Evolutionary conservation across 2,113 vertebrate species (phyloP).

Genomic region (Centropus bengalensis): DNA sequence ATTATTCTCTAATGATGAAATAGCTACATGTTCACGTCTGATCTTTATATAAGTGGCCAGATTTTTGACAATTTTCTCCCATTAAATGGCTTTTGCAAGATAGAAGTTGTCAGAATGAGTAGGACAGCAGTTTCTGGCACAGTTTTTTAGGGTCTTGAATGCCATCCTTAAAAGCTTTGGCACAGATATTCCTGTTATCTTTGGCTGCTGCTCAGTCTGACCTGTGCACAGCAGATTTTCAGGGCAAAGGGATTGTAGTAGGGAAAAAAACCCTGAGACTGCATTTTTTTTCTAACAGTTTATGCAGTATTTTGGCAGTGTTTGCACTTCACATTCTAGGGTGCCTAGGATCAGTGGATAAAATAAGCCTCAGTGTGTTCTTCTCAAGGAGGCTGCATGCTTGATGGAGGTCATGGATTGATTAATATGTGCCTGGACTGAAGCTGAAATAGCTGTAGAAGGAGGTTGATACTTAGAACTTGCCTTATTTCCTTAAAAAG

Average conservation of each 20-base stretch:
- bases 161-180: neutral
- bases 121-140: constrained; percentile 12
- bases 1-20: neutral
- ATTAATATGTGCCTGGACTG: neutral
- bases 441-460: neutral
- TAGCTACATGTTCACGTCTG: constrained; percentile 23
- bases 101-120: neutral
- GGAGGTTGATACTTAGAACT: neutral
- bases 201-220: neutral
- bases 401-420: neutral
- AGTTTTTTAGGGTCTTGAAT: neutral
- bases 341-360: neutral
- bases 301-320: neutral
- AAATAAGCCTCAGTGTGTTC: neutral
- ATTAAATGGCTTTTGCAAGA: constrained; percentile 15
- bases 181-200: neutral
- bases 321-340: neutral
- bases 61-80: neutral
- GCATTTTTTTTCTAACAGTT: neutral
- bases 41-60: neutral
- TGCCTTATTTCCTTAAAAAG: neutral
- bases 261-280: neutral
- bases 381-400: neutral
- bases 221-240: neutral
- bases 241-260: neutral